Conservation (phyloP, 2,888 invertebrate genomes). For the Clanis bilineata region DNA sequence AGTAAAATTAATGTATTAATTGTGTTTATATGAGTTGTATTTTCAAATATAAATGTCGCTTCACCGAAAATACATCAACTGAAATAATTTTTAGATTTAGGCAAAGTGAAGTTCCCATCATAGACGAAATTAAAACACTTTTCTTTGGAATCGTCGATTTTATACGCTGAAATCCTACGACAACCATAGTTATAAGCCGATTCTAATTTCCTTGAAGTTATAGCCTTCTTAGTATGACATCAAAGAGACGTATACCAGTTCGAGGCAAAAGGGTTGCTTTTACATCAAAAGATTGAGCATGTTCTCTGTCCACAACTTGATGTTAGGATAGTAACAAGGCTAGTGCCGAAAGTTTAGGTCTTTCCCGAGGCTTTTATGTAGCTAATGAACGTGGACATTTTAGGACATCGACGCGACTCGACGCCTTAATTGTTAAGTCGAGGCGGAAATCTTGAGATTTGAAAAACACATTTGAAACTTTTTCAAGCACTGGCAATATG, state of each 20-base stretch:
- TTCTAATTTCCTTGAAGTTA: background rate
- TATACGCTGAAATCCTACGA: too few species aligned
- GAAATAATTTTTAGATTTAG: too few species aligned
- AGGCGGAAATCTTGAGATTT: background rate
- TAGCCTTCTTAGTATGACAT: background rate
- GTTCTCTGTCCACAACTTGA: background rate
- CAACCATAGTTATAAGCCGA: too few species aligned
- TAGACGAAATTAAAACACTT: too few species aligned
- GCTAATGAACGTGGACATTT: slow-evolving; percentile 1
- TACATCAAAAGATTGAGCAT: background rate
- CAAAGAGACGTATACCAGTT: background rate
- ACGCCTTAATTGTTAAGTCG: background rate
- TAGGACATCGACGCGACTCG: background rate
- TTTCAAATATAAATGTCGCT: too few species aligned
- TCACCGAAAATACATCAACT: too few species aligned
- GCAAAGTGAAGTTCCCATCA: too few species aligned
- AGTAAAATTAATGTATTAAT: too few species aligned
- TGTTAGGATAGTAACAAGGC: slow-evolving; percentile 5
- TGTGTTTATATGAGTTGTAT: too few species aligned
- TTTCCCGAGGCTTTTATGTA: slow-evolving; percentile 2
- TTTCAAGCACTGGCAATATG: too few species aligned
- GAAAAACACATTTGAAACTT: too few species aligned
- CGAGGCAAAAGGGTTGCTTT: background rate
- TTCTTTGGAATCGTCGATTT: too few species aligned
- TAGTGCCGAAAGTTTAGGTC: background rate